These are phyloP conservation scores for Corythornis cristatus DNA, from an alignment of 2,113 vertebrate species.

Conservation along the genomic window DNA sequence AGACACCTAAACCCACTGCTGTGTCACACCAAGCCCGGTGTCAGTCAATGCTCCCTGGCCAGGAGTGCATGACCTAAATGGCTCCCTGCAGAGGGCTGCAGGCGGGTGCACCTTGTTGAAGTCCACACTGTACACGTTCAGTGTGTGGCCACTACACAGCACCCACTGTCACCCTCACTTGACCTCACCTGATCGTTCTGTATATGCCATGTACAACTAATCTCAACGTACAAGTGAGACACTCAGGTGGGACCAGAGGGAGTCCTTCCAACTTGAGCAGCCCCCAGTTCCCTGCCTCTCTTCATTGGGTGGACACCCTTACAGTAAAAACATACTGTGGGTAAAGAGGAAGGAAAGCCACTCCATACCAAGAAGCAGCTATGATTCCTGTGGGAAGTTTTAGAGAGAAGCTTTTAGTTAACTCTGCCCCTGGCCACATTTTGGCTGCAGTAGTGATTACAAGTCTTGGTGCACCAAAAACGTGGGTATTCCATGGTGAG, in stretches of 20 bases:
- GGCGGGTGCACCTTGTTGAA: not conserved
- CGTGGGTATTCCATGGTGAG: not conserved
- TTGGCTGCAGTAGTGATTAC: not conserved
- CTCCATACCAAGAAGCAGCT: not conserved
- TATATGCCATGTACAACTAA: not conserved
- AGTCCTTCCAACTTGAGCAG: not conserved
- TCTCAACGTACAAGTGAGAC: not conserved
- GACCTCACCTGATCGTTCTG: not conserved
- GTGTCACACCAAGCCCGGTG: not conserved
- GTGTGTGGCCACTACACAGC: not conserved
- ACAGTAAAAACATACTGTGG: not conserved
- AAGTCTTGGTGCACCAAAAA: not conserved
- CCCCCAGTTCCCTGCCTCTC: not conserved
- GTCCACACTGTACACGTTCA: not conserved
- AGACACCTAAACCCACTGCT: not conserved
- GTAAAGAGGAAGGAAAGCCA: not conserved
- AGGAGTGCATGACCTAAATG: not conserved
- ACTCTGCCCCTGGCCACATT: not conserved
- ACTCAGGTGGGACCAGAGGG: not conserved
- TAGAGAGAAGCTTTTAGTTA: too few relatives aligned
- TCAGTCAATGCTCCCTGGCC: not conserved
- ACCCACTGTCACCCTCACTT: not conserved
- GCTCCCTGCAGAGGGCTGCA: accelerated
- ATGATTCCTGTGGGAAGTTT: too few relatives aligned
- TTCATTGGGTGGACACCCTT: not conserved